phyloP scores from a whole-genome alignment of 2,888 invertebrate genomes.

The Adelphocoris suturalis region DNA sequence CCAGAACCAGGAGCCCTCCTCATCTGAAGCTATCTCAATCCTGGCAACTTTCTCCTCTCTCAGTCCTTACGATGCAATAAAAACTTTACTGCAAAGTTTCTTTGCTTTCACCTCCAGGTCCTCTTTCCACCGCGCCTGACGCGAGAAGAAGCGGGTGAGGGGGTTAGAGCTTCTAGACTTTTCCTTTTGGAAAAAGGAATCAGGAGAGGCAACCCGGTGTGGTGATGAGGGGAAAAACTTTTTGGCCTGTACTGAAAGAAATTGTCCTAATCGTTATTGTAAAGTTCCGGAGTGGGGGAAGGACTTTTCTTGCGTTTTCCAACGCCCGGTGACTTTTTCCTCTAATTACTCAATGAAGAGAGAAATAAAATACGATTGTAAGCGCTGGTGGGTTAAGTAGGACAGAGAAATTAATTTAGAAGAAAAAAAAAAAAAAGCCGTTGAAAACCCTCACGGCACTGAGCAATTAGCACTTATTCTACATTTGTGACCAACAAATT shows the following conservation, averaged over 20 bases:
- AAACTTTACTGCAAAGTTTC: conserved; percentile 15
- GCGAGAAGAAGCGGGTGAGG: neutral
- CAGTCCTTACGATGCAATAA: conserved; percentile 28
- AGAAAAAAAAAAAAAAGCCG: neutral
- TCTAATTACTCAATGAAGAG: conserved; percentile 41
- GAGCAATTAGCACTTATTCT: no score
- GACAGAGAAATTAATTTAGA: conserved; percentile 14
- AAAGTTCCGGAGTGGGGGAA: conserved; percentile 7
- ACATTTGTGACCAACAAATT: no score
- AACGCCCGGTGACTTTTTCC: conserved; percentile 1
- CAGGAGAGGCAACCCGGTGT: neutral
- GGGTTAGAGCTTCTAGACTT: no score
- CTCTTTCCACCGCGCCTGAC: neutral
- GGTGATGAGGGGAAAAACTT: neutral
- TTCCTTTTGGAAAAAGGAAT: conserved; percentile 1
- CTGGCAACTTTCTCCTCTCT: conserved; percentile 1
- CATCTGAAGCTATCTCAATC: conserved; percentile 23
- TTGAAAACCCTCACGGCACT: no score
- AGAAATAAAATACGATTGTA: conserved; percentile 12
- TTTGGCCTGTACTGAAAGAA: conserved; percentile 31
- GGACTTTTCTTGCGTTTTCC: conserved; percentile 6
- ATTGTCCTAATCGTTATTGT: conserved; percentile 65
- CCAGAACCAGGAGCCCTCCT: neutral
- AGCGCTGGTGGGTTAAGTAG: neutral
- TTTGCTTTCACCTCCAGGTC: neutral